phyloP scores from a whole-genome alignment of 2,797 vertebrate genomes.

The Halcyon badia region DNA sequence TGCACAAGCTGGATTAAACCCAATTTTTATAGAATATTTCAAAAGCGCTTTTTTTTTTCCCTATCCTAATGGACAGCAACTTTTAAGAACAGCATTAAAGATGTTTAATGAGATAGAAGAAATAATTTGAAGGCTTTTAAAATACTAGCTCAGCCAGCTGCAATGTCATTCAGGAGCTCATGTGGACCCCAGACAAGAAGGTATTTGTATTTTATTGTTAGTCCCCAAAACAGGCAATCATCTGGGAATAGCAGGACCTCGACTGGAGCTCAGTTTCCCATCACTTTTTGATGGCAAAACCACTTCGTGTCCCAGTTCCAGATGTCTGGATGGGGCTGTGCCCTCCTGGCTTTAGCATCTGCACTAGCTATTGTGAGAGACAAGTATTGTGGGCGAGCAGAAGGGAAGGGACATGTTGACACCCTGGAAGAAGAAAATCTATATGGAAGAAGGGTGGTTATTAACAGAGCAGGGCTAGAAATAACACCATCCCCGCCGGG shows the following conservation, averaged over 20 bases:
- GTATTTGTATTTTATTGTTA: neutral
- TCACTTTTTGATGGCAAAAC: neutral
- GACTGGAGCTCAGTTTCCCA: neutral
- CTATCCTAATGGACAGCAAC: neutral
- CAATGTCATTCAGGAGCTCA: neutral
- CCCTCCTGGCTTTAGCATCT: neutral
- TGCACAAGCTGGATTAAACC: neutral
- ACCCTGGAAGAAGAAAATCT: neutral
- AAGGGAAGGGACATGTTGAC: rapidly evolving
- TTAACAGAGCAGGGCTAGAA: neutral
- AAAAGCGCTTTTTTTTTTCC: neutral
- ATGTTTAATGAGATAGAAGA: neutral
- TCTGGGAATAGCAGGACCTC: neutral
- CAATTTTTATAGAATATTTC: neutral
- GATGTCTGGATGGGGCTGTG: neutral
- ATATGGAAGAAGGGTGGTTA: neutral
- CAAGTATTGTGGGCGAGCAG: rapidly evolving
- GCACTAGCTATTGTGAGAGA: neutral
- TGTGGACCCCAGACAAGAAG: neutral
- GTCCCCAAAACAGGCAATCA: neutral
- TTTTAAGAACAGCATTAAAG: neutral
- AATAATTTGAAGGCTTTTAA: too few relatives aligned
- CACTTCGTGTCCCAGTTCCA: neutral
- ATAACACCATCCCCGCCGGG: rapidly evolving
- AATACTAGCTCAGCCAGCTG: neutral